Base-by-base conservation (phyloP, 2,113 vertebrate species). In the Theristicus caerulescens region DNA sequence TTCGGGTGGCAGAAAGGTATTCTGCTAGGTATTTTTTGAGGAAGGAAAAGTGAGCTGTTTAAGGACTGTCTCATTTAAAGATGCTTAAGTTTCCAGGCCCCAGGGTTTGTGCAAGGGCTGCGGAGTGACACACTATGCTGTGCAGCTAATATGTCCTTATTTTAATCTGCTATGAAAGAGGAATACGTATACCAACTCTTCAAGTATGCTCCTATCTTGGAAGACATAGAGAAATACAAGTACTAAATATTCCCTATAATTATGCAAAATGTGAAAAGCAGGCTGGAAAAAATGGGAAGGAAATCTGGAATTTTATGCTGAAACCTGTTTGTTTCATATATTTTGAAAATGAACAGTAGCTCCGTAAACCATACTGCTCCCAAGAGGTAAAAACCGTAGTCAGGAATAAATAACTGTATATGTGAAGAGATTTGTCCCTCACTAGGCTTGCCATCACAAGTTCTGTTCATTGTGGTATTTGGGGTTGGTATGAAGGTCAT, bases 21-120 rank as follows among this genome's bases (percentile, higher is more conserved):
- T 80, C 57, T 36, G 52, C 34, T 54, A 69, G 29, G 9, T 38
- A n/a, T 42, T 18, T 55, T 44, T 6, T 13, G 44, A 44, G 34
- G 26, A 62, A 69, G 38, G 16, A 80, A 64, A 80, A 72, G 11
- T 8, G 19, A 80, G 9, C 26, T 80, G 16, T 13, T 62, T 34
- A 71, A 86, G 26, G 15, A 38, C 29, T 34, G 27, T 26, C 8
- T 62, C 1, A 6, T 62, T 78, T 62, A 46, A 47, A 76, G 67
- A 77, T 25, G 6, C 14, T 58, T 38, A 19, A 0, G 0, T 47
- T 73, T 89, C 31, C 38, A 58, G 20, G 29, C 9, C 36, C 32
- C 18, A 42, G 61, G 46, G 58, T 84, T 78, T 86, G 13, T 52
- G 42, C 44, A 55, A 31, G 6, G 15, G 6, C 10, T 87, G 19